A percentile compares a stretch with the other conserved stretches of the same genome.
These are phyloP conservation scores for Lepidocyrtinus sp. DNA, from an alignment of 2,888 invertebrate genomes.

Conservation along the genomic window DNA sequence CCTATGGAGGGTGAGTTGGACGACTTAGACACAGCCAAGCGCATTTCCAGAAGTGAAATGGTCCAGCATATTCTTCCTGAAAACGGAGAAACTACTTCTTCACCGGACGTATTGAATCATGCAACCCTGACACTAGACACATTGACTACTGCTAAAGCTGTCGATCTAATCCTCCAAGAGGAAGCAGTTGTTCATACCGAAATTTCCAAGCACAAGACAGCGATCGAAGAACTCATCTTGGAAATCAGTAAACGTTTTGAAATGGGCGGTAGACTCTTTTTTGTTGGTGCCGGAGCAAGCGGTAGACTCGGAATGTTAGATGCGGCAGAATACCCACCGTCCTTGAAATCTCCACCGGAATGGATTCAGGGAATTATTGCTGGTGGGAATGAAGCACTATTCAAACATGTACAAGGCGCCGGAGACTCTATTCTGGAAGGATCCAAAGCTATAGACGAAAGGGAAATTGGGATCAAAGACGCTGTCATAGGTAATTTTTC, in stretches of 20 bases:
- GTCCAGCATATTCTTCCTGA: slow-evolving; percentile 50
- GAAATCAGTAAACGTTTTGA: slow-evolving; percentile 61
- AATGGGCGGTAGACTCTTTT: slow-evolving; percentile 68
- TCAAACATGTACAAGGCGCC: slow-evolving; percentile 65
- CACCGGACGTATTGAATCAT: slow-evolving; percentile 39
- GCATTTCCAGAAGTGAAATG: slow-evolving; percentile 34
- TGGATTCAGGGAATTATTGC: slow-evolving; percentile 69
- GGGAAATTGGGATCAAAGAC: slow-evolving; percentile 60
- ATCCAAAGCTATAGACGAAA: slow-evolving; percentile 53
- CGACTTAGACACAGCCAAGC: slow-evolving; percentile 32
- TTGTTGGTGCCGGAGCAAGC: slow-evolving; percentile 70
- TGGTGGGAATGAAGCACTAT: slow-evolving; percentile 63
- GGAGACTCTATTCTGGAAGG: slow-evolving; percentile 67
- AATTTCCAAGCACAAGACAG: slow-evolving; percentile 55
- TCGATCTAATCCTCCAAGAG: slow-evolving; percentile 67
- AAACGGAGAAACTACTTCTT: background rate
- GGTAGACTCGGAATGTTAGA: slow-evolving; percentile 69
- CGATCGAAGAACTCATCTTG: slow-evolving; percentile 57
- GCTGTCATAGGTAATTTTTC: slow-evolving; percentile 62
- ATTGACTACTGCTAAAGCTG: slow-evolving; percentile 54
- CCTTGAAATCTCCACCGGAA: slow-evolving; percentile 62
- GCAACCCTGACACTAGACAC: slow-evolving; percentile 64
- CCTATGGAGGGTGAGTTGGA: slow-evolving; percentile 34
- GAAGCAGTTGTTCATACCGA: slow-evolving; percentile 58
- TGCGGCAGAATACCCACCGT: slow-evolving; percentile 68